Conservation (phyloP, 2,888 invertebrate species). For the Epirrita christyi region DNA sequence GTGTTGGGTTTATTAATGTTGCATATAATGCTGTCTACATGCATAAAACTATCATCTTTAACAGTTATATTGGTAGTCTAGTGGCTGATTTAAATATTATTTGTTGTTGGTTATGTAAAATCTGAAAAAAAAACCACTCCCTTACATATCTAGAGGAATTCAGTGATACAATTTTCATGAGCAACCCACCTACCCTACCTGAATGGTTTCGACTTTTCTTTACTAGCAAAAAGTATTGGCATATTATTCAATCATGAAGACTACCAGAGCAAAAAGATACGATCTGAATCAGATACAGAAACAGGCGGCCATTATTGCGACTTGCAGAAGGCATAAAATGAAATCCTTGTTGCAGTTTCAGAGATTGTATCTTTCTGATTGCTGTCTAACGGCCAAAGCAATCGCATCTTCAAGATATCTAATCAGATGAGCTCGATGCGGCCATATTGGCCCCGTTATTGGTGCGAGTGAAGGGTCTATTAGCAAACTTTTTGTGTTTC, state of each 20-base stretch:
- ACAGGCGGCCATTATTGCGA: too few relatives aligned
- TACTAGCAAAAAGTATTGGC: too few relatives aligned
- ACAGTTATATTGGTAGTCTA: background rate
- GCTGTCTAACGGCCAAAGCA: background rate
- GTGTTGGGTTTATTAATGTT: slow-evolving; percentile 16
- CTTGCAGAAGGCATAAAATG: background rate
- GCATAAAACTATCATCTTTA: slow-evolving; percentile 6
- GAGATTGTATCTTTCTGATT: background rate
- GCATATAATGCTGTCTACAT: slow-evolving; percentile 6
- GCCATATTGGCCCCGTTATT: background rate
- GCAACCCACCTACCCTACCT: too few relatives aligned
- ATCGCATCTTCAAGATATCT: slow-evolving; percentile 1
- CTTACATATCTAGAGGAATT: too few relatives aligned
- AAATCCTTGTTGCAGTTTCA: background rate
- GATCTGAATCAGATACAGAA: background rate
- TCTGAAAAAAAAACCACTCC: too few relatives aligned
- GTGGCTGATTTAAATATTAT: background rate
- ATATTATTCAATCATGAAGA: background rate
- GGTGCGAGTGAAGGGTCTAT: too few relatives aligned
- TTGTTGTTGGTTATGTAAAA: too few relatives aligned
- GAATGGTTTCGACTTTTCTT: too few relatives aligned
- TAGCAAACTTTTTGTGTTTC: too few relatives aligned
- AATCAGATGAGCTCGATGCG: background rate
- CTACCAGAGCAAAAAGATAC: background rate
- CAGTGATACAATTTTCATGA: too few relatives aligned